Base-by-base conservation (phyloP, 2,888 invertebrate species). In the Laothoe populi region DNA sequence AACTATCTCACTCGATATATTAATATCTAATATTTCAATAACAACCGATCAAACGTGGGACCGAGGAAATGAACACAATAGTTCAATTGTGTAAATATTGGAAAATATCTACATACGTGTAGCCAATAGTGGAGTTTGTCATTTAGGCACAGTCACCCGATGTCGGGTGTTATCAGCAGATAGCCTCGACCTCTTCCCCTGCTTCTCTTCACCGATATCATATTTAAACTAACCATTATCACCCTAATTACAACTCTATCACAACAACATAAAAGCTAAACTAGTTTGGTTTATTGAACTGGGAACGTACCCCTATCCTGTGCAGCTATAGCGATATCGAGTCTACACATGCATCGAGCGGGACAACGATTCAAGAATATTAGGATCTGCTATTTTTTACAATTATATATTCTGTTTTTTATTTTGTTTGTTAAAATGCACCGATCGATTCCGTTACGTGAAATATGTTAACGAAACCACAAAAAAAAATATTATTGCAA, bases 101-200 rank as follows among this genome's bases (percentile, higher is more conserved):
- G 42, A 31, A 53, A 61, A 61, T 53, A 42, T 46, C 11, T 42
- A 61, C 53, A 10, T 60, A 60, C 40, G 42, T 61, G 42, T 48
- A 66, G 67, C 61, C 60, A 70, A 72, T 72, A 72, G 70, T 68
- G 69, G 67, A 70, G 73, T 78, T 78, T 77, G 79, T 79, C 76
- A 71, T 82, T 82, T 79, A 77, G 78, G 82, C 83, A 79, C 82
- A 83, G 78, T 78, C 81, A 83, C 82, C 69, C 77, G 74, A 70
- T 78, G 78, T 66, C 80, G 81, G 82, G 82, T 70, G 80, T 88
- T 91, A 90, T 90, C 91, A 75, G 70, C 64, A 79, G 85, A 89
- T 88, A 90, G 77, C 90, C 90, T 85, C 90, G 89, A 90, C 90
- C 90, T 88, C 87, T 83, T 82, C 86, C 87, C 83, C 80, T 78